Evolutionary conservation across 2,113 vertebrate species (phyloP).

Genomic region (Cynoglossus semilaevis): DNA sequence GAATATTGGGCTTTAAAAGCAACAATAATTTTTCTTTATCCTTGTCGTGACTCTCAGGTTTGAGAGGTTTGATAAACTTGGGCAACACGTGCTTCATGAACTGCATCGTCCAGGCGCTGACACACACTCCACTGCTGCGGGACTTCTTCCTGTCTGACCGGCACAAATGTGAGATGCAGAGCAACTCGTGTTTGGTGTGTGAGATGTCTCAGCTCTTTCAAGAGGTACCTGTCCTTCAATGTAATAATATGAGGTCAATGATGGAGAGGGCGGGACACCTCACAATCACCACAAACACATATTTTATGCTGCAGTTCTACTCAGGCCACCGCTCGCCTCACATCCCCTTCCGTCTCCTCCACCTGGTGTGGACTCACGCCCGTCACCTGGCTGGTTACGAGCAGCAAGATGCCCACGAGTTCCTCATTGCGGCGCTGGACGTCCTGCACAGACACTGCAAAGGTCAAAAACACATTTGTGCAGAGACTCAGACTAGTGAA

Average conservation of each 20-base stretch:
- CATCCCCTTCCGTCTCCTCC: conserved; percentile 97
- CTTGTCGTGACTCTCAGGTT: conserved; percentile 71
- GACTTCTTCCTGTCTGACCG: conserved; percentile 98
- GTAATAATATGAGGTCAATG: neutral
- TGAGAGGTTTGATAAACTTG: conserved; percentile 93
- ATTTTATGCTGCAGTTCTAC: conserved; percentile 83
- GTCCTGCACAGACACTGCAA: conserved; percentile 98
- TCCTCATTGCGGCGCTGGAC: conserved; percentile 98
- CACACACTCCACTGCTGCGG: conserved; percentile 91
- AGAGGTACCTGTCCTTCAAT: conserved; percentile 76
- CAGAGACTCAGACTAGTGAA: neutral
- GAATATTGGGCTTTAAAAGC: too few species aligned
- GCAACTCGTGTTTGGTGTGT: conserved; percentile 95
- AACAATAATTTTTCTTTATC: neutral
- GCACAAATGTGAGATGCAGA: conserved; percentile 98
- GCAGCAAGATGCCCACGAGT: conserved; percentile 98
- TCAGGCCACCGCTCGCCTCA: conserved; percentile 97
- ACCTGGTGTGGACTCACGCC: conserved; percentile 98
- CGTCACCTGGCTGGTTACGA: conserved; percentile 98
- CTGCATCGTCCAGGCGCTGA: conserved; percentile 97
- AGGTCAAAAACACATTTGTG: conserved; percentile 70
- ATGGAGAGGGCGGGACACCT: too few species aligned
- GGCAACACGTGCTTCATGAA: conserved; percentile 99
- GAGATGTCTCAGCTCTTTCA: conserved; percentile 98
- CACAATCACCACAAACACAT: neutral